Evolutionary conservation across 1,140 invertebrate genomes (phyloP).

Genomic region (Belonocnema kinseyi): DNA sequence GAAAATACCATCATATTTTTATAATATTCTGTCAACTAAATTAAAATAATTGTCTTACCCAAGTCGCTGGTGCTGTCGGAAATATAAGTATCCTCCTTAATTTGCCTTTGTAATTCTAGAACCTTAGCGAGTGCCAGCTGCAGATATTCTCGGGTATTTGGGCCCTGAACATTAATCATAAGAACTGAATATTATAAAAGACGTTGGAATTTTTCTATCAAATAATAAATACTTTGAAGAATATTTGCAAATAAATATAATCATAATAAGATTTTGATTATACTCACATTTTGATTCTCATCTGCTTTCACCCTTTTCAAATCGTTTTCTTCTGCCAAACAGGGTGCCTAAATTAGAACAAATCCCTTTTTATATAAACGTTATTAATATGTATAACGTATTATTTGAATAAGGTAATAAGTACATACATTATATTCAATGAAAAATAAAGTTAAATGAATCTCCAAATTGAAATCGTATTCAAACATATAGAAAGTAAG

Average conservation of each 20-base stretch:
- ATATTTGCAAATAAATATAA: slow-evolving; percentile 12
- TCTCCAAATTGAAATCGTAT: neutral
- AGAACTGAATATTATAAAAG: too few relatives aligned
- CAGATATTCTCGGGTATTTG: slow-evolving; percentile 65
- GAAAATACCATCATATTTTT: slow-evolving; percentile 12
- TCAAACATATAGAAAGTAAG: slow-evolving; percentile 4
- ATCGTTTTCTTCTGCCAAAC: slow-evolving; percentile 44
- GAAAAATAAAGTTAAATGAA: too few relatives aligned
- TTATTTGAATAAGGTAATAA: neutral
- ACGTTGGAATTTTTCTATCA: too few relatives aligned
- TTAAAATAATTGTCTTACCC: slow-evolving; percentile 53
- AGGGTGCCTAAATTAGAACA: slow-evolving; percentile 50
- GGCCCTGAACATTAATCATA: slow-evolving; percentile 46
- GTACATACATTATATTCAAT: too few relatives aligned
- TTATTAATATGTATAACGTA: neutral
- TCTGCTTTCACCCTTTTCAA: slow-evolving; percentile 52
- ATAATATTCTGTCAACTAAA: slow-evolving; percentile 20
- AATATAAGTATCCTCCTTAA: slow-evolving; percentile 63
- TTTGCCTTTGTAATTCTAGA: slow-evolving; percentile 65
- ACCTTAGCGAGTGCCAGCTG: slow-evolving; percentile 65
- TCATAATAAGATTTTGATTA: slow-evolving; percentile 9
- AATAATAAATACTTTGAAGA: neutral
- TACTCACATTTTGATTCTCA: slow-evolving; percentile 35
- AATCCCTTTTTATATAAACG: neutral
- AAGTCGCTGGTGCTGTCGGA: slow-evolving; percentile 61